Evolutionary conservation across 1,140 invertebrate genomes (phyloP).

Genomic region (Chelonus insularis): DNA sequence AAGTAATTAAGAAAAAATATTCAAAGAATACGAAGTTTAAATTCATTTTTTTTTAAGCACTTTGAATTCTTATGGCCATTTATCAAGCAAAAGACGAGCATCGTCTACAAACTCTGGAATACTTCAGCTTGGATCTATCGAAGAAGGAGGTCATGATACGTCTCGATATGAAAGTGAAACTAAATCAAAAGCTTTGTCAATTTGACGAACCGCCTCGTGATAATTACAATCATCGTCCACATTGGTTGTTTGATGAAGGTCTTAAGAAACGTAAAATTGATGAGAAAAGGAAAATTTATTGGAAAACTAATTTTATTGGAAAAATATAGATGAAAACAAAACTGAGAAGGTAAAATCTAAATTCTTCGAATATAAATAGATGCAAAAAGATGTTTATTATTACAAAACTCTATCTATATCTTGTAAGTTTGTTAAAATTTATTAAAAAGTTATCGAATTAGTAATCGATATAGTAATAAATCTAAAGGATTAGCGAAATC

Average conservation of each 20-base stretch:
- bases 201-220: slow-evolving; percentile 76
- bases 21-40: no score
- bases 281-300: slow-evolving; percentile 88
- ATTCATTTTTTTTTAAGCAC: slow-evolving; percentile 61
- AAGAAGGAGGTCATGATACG: slow-evolving; percentile 67
- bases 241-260: slow-evolving; percentile 92
- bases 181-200: slow-evolving; percentile 60
- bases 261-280: slow-evolving; percentile 89
- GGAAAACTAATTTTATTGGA: slow-evolving; percentile 90
- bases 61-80: slow-evolving; percentile 65
- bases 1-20: no score
- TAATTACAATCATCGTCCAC: slow-evolving; percentile 76
- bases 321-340: slow-evolving; percentile 91
- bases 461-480: slow-evolving; percentile 64
- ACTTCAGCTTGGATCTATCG: slow-evolving; percentile 65
- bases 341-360: slow-evolving; percentile 86
- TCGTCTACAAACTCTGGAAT: slow-evolving; percentile 64
- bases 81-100: slow-evolving; percentile 64
- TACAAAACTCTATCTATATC: no score
- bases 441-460: background rate
- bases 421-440: no score
- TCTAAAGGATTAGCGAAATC: slow-evolving; percentile 89
- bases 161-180: slow-evolving; percentile 68
- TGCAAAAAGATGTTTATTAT: no score
- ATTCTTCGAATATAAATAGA: no score